Conservation (phyloP, 2,888 invertebrate species). For the Embidobia sp. region DNA sequence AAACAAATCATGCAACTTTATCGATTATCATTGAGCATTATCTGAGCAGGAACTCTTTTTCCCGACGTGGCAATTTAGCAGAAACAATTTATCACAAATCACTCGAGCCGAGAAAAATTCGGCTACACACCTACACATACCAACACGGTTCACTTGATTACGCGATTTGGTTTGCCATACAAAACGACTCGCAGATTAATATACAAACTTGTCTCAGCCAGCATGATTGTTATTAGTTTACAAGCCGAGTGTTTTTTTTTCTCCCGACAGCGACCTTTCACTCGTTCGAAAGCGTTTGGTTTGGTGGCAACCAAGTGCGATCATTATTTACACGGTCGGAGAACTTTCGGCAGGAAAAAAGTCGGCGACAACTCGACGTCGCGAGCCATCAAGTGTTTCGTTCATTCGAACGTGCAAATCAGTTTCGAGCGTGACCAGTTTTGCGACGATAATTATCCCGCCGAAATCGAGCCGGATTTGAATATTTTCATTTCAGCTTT, state of each 20-base stretch:
- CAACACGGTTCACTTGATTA: no score
- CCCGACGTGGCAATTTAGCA: no score
- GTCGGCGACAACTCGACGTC: conserved; percentile 30
- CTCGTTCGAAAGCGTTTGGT: conserved; percentile 50
- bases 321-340: conserved; percentile 57
- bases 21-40: no score
- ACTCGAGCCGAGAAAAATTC: no score
- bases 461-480: conserved; percentile 2
- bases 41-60: no score
- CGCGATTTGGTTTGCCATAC: not conserved
- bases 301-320: conserved; percentile 38
- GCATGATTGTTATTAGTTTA: conserved; percentile 42
- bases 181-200: conserved; percentile 19
- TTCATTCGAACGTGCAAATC: conserved; percentile 46
- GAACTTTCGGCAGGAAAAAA: conserved; percentile 27
- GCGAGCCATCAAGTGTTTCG: conserved; percentile 37
- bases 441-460: conserved; percentile 10
- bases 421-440: conserved; percentile 23
- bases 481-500: not conserved
- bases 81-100: no score
- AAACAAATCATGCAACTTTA: no score
- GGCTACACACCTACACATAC: no score
- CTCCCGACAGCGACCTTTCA: conserved; percentile 51
- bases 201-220: conserved; percentile 35
- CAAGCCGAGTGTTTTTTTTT: conserved; percentile 23